Evolutionary conservation across 30 jellyfish, hydroid and myxozoan genomes (phyloP), one percentile per base, ranked within the genome.

Genomic region (Aurelia aurita): DNA sequence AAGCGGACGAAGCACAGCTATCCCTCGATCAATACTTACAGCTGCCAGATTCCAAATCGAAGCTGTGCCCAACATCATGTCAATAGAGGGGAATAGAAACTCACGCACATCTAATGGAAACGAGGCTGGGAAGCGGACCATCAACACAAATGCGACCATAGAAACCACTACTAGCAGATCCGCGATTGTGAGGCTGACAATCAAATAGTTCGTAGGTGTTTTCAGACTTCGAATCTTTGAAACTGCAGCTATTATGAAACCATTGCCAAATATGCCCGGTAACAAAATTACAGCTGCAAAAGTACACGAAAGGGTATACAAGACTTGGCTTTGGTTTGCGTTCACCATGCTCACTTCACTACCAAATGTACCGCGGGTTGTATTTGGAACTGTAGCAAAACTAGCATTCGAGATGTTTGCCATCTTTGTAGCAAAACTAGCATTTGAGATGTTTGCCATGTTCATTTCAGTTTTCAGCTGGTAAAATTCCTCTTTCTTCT

Each of bases 1-100:
- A 63, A 91, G 25, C 25, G 98, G 98, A 27, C 72, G 80, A 67
- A 79, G 35, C 7, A 91, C 98, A 34, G 98, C 98, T 7, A 91
- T 72, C 46, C 95, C 98, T 6, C 98, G 84, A 69, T 91, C 98
- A 25, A 76, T 31, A 72, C 98, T 91, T 27, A 91, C 98, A 1
- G 96, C 95, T 25, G 96, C 94, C 84, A 91, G 72, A 59, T 87
- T 91, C 83, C 88, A 72, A 34, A 91, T 85, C 60, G 96, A 85
- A 1, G 98, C 98, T 1, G 91, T 31, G 47, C 98, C 96, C 6
- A 86, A 51, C 68, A 80, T 68, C 53, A 86, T 91, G 74, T 91
- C 98, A 27, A 91, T 32, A 3, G 98, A 85, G 5, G 98, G 96
- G 84, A 73, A 85, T 4, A 91, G 88, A 58, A 59, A 91, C 89